Percentiles rank a stretch among this genome's conserved stretches.
Conservation (phyloP, 2,888 invertebrate species). For the Sepioteuthis lessoniana region DNA sequence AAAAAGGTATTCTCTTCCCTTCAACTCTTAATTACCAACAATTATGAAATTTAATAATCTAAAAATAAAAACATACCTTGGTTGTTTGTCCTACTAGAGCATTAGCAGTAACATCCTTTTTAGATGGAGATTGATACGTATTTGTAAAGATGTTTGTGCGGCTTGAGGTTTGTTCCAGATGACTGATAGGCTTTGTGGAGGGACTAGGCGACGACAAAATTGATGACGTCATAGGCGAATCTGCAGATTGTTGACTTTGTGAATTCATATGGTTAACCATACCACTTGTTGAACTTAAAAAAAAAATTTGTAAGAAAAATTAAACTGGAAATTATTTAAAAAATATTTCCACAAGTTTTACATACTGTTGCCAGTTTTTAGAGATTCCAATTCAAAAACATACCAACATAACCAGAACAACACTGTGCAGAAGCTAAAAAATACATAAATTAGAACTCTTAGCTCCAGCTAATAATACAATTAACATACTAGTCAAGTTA, state of each 20-base stretch:
- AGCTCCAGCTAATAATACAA: too few species aligned
- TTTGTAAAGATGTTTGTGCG: constrained; percentile 62
- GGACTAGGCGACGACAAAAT: constrained; percentile 61
- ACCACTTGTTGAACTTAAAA: constrained; percentile 25
- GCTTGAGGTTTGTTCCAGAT: constrained; percentile 60
- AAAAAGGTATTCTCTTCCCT: too few species aligned
- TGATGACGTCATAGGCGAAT: constrained; percentile 60
- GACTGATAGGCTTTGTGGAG: constrained; percentile 53
- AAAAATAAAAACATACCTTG: constrained; percentile 53
- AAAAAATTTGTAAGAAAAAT: neutral
- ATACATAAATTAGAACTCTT: too few species aligned
- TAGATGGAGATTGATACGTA: constrained; percentile 67
- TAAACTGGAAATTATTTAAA: too few species aligned
- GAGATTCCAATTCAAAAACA: too few species aligned
- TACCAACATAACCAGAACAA: too few species aligned
- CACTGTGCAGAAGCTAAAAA: too few species aligned
- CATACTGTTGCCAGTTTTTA: too few species aligned
- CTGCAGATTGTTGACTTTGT: constrained; percentile 53
- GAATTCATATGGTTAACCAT: constrained; percentile 47
- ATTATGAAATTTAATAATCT: too few species aligned
- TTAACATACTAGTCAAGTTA: neutral
- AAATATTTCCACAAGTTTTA: too few species aligned
- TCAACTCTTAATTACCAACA: too few species aligned
- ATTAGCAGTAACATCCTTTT: constrained; percentile 59
- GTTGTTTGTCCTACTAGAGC: constrained; percentile 53